A percentile compares a stretch with the other conserved stretches of the same genome.
These are phyloP conservation scores for Cerastis leucographa DNA, from an alignment of 2,888 invertebrate genomes.

Conservation along the genomic window DNA sequence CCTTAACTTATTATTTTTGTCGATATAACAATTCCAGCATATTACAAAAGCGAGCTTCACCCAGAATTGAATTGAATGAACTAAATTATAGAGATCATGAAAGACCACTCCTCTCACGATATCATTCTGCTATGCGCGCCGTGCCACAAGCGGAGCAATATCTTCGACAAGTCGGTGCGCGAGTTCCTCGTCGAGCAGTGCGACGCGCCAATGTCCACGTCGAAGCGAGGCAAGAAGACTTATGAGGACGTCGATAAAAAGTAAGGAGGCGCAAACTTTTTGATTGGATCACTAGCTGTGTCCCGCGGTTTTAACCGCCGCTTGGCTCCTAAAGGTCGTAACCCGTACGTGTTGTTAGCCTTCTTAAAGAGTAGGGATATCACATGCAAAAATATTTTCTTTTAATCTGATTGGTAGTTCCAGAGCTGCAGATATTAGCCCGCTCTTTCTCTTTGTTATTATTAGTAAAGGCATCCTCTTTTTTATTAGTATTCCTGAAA, in stretches of 20 bases:
- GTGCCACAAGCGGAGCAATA: constrained; percentile 94
- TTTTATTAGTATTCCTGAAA: not conserved
- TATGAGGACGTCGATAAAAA: constrained; percentile 79
- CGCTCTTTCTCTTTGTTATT: not conserved
- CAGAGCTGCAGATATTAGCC: not conserved
- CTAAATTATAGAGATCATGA: constrained; percentile 91
- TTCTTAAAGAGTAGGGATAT: not conserved
- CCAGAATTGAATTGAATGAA: not conserved
- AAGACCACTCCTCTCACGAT: constrained; percentile 95
- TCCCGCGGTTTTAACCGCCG: not conserved
- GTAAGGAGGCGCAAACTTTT: constrained; percentile 57
- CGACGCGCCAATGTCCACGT: constrained; percentile 75
- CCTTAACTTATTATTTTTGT: not conserved
- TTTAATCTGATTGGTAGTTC: not conserved
- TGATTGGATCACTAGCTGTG: not conserved
- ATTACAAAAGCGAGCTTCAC: not conserved
- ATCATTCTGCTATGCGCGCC: constrained; percentile 93
- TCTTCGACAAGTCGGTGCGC: constrained; percentile 91
- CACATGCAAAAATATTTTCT: too few species aligned
- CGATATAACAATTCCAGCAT: not conserved
- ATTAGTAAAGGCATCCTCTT: not conserved
- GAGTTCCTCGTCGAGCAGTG: constrained; percentile 91
- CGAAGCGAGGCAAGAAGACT: constrained; percentile 65
- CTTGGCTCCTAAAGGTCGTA: not conserved
- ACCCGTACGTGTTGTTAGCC: too few species aligned